Evolutionary conservation across 2,113 vertebrate species (phyloP).

Genomic region (Aplodontia rufa): DNA sequence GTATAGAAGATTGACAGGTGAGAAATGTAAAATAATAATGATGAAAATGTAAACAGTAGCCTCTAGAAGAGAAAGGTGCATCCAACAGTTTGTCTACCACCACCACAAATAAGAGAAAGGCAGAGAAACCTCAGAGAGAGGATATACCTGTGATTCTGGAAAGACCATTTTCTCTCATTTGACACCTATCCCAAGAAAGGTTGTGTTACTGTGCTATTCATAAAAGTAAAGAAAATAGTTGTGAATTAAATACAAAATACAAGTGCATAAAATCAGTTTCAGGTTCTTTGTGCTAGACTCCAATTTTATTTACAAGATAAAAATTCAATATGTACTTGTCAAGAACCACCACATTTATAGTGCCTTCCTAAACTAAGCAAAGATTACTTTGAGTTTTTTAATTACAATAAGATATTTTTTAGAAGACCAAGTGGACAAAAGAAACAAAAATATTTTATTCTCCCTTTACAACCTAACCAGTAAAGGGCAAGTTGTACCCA

Average conservation of each 20-base stretch:
- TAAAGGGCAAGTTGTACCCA: neutral
- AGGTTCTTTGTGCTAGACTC: neutral
- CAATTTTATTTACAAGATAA: neutral
- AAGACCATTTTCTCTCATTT: constrained; percentile 31
- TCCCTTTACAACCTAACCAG: neutral
- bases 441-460: neutral
- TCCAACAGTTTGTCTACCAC: constrained; percentile 54
- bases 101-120: neutral
- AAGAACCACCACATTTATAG: neutral
- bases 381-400: neutral
- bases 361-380: neutral
- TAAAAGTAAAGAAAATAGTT: neutral
- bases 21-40: constrained; percentile 73
- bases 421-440: neutral
- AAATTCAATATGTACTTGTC: neutral
- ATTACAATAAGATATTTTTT: neutral
- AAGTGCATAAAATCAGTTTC: neutral
- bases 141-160: neutral
- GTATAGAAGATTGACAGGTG: constrained; percentile 52
- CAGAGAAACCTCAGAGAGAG: neutral
- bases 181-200: neutral
- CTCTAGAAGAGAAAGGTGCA: constrained; percentile 30
- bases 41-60: constrained; percentile 54
- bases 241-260: neutral
- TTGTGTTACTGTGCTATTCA: neutral